Evolutionary conservation across 2,113 vertebrate genomes (phyloP).

Genomic region (Rynchops niger): DNA sequence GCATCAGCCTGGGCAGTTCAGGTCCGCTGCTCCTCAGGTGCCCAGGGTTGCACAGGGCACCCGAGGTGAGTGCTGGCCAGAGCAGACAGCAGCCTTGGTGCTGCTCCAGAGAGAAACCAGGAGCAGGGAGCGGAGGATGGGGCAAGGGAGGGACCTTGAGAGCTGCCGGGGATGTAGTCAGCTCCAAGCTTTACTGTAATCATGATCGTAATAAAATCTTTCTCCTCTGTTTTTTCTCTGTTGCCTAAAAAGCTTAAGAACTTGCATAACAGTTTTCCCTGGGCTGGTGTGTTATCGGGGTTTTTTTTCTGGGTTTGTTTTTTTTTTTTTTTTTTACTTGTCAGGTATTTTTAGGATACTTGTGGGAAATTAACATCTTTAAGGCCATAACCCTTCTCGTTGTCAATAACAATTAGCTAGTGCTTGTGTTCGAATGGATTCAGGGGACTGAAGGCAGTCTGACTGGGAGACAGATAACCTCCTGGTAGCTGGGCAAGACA

Average conservation of each 20-base stretch:
- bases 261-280: background rate
- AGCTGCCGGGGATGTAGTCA: background rate
- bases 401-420: accelerated
- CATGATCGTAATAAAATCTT: background rate
- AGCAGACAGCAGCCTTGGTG: background rate
- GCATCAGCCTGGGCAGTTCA: background rate
- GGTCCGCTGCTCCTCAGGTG: background rate
- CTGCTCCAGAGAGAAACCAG: background rate
- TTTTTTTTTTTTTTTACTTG: background rate
- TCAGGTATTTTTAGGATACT: background rate
- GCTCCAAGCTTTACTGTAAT: background rate
- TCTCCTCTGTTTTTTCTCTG: background rate
- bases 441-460: background rate
- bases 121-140: background rate
- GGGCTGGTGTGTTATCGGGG: accelerated
- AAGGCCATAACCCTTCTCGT: background rate
- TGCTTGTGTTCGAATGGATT: background rate
- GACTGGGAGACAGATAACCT: background rate
- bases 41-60: accelerated
- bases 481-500: background rate
- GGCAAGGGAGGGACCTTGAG: background rate
- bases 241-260: background rate
- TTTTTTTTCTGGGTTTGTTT: no score
- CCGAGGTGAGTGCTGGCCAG: background rate
- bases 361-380: background rate